Evolutionary conservation across 1,140 invertebrate genomes (phyloP), one percentile per base, ranked within the genome.

Genomic region (Ips nitidus): DNA sequence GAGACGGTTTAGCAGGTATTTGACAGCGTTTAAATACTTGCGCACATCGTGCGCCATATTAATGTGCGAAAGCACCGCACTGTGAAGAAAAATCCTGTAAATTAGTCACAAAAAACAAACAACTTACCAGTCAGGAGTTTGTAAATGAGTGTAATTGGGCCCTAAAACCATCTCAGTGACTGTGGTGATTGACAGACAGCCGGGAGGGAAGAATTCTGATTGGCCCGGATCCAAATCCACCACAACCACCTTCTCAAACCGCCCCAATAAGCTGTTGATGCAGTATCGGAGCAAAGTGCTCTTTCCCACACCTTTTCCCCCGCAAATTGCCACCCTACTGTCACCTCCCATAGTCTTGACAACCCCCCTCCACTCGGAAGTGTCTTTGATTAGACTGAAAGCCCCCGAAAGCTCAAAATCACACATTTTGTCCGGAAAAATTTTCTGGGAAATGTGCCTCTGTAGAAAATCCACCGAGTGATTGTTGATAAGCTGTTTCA

Each of bases 171-270:
- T 90, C 61, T 86, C 72, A 1, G 80, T 81, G 3, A 94, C 81
- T 53, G 88, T 71, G 64, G 83, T 83, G 36, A 89, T 83, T 2
- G 91, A 91, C 7, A 94, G 76, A 76, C 86, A 87, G 0, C 90
- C 89, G 6, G 90, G 83, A 1, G 90, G 82, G 6, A 89, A 90
- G 73, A 93, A 93, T 82, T 94, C 93, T 6, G 90, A 80, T 77
- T 95, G 93, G 6, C 93, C 93, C 7, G 89, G 87, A 82, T 95
- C 93, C 71, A 93, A 85, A 78, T 95, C 93, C n/a, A 95, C 72
- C 3, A 90, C 86, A 42, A 90, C 77, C 2, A 93, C 81, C 70
- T 83, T 79, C 4, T 80, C 79, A 52, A 76, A 76, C 41, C 81
- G 76, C 0, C 72, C 72, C 4, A 94, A 75, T 4, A 86, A 65